phyloP scores from a whole-genome alignment of 2,888 invertebrate genomes.

The Apamea sordens region DNA sequence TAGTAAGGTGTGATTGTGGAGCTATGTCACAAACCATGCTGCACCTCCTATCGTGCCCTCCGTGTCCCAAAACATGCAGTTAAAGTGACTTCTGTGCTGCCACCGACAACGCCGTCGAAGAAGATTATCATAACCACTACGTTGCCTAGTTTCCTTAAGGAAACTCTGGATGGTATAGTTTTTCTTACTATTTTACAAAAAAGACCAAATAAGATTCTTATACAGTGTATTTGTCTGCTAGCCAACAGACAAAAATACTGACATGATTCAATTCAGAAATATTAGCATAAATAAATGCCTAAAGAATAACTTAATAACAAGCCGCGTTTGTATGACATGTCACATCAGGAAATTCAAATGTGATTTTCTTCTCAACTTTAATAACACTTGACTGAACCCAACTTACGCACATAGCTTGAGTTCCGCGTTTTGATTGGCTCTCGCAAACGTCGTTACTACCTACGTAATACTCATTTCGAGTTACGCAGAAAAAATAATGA shows the following conservation, averaged over 20 bases:
- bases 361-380: slow-evolving; percentile 41
- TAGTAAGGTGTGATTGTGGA: too few relatives aligned
- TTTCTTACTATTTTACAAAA: neutral
- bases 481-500: slow-evolving; percentile 9
- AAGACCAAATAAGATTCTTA: neutral
- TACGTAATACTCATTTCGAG: slow-evolving; percentile 18
- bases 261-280: neutral
- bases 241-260: neutral
- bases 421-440: slow-evolving; percentile 33
- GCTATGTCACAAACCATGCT: too few relatives aligned
- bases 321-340: neutral
- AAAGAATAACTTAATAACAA: neutral
- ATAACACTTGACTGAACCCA: slow-evolving; percentile 29
- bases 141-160: neutral
- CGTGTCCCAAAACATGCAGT: too few relatives aligned
- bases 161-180: neutral
- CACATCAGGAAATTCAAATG: slow-evolving; percentile 34
- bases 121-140: neutral
- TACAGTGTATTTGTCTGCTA: neutral
- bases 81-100: too few relatives aligned
- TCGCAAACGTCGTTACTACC: slow-evolving; percentile 5
- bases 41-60: too few relatives aligned
- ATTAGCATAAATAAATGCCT: neutral
- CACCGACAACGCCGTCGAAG: too few relatives aligned
- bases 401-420: slow-evolving; percentile 27